A percentile compares a stretch with the other conserved stretches of the same genome.
Conservation (phyloP, 1,140 invertebrate species). For the Hydropsyche tenuis region DNA sequence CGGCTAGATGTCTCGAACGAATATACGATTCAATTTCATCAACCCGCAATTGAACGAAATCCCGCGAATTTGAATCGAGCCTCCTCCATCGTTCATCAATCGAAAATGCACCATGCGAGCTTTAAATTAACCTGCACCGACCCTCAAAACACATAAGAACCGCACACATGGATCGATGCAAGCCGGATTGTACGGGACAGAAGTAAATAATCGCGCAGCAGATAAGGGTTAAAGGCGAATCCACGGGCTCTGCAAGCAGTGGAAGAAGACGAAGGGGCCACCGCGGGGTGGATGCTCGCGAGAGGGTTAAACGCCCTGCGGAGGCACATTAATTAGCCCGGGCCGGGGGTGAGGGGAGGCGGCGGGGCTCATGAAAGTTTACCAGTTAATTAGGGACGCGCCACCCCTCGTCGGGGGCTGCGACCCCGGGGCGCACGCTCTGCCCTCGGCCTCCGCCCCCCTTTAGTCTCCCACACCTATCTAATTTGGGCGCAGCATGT, state of each 20-base stretch:
- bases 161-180: no score
- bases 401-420: constrained; percentile 48
- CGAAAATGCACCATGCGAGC: no score
- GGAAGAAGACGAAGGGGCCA: constrained; percentile 18
- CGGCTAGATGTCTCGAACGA: no score
- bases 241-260: constrained; percentile 9
- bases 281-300: constrained; percentile 42
- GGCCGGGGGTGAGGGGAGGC: constrained; percentile 34
- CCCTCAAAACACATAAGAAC: no score
- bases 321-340: constrained; percentile 61
- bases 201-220: constrained; percentile 13
- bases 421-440: constrained; percentile 40
- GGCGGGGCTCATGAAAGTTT: constrained; percentile 60
- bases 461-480: constrained; percentile 32
- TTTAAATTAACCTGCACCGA: no score
- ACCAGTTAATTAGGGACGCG: constrained; percentile 62
- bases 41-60: no score
- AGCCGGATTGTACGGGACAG: neutral
- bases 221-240: constrained; percentile 20
- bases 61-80: no score
- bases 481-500: constrained; percentile 50
- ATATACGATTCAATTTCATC: no score
- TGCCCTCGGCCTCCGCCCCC: constrained; percentile 49
- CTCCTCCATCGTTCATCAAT: no score
- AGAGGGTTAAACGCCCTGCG: constrained; percentile 53